Evolutionary conservation across 2,113 vertebrate genomes (phyloP).

Genomic region (Syrrhaptes paradoxus): DNA sequence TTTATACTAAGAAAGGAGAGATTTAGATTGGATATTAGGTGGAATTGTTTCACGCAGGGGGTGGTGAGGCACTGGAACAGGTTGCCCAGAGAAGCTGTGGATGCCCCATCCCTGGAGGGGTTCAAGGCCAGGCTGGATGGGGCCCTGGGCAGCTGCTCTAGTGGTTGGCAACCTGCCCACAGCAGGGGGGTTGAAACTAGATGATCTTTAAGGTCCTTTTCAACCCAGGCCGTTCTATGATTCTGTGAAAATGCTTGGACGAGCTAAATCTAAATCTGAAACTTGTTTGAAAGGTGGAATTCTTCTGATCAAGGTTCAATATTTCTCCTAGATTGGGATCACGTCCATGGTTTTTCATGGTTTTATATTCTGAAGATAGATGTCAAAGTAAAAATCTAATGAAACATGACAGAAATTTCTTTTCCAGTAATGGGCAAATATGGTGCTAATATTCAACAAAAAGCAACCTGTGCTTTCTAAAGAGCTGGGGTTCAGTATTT

Average conservation of each 20-base stretch:
- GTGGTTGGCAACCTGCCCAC: too few relatives aligned
- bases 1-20: too few relatives aligned
- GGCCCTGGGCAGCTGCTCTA: too few relatives aligned
- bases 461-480: background rate
- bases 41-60: too few relatives aligned
- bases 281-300: conserved; percentile 52
- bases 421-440: background rate
- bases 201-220: too few relatives aligned
- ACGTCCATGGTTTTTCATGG: conserved; percentile 3
- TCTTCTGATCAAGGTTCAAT: conserved; percentile 29
- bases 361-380: conserved; percentile 16
- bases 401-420: background rate
- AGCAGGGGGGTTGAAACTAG: too few relatives aligned
- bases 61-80: too few relatives aligned
- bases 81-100: too few relatives aligned
- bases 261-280: conserved; percentile 64
- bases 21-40: too few relatives aligned
- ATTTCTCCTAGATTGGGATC: conserved; percentile 46
- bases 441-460: background rate
- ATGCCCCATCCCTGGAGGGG: too few relatives aligned
- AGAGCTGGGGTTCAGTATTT: background rate
- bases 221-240: too few relatives aligned
- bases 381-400: conserved; percentile 42
- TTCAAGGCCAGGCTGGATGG: too few relatives aligned
- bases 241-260: conserved; percentile 48